Evolutionary conservation across 2,797 vertebrate genomes (phyloP), one percentile per base, ranked within the genome.

Genomic region (Cynopterus sphinx): DNA sequence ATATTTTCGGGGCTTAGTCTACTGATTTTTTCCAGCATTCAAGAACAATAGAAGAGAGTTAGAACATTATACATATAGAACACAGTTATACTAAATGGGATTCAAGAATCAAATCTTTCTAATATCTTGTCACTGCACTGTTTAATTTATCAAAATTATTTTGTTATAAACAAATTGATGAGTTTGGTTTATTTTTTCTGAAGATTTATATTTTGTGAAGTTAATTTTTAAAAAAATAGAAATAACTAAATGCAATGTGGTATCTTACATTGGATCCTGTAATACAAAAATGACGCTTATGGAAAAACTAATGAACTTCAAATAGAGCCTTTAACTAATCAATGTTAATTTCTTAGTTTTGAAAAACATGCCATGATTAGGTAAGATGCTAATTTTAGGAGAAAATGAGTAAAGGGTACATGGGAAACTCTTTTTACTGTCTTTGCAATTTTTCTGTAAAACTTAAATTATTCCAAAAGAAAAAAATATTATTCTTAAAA

Each of bases 381-480:
- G 1, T 41, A 65, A 78, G 10, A 57, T 5, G 6, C 31, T 46
- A 90, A 31, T 7, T 28, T 51, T 67, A 93, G 24, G 4, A 11
- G 2, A 88, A 88, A 75, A 19, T 75, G 22, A 5, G 3, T 24
- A 33, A 93, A 70, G 1, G 1, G 8, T 10, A 67, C 31, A 31
- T 63, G 31, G 21, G 13, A 81, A 89, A 83, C 51, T 33, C 49
- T 55, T 49, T 53, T 91, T 63, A 78, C 28, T 65, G n/a, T 74
- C 55, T 85, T 68, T 5, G 4, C 0, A 79, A 33, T 2, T 74
- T 90, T 63, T 63, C 36, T 49, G 9, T 70, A 43, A 84, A 68
- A 70, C 41, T 53, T 81, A 90, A 92, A 68, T 73, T 78, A 85
- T 78, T 78, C 55, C 70, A 71, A 89, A 84, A 82, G 51, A 26